Evolutionary conservation across 1,140 invertebrate species (phyloP), one percentile per base, ranked within the genome.

Genomic region (Campoletis sonorensis): DNA sequence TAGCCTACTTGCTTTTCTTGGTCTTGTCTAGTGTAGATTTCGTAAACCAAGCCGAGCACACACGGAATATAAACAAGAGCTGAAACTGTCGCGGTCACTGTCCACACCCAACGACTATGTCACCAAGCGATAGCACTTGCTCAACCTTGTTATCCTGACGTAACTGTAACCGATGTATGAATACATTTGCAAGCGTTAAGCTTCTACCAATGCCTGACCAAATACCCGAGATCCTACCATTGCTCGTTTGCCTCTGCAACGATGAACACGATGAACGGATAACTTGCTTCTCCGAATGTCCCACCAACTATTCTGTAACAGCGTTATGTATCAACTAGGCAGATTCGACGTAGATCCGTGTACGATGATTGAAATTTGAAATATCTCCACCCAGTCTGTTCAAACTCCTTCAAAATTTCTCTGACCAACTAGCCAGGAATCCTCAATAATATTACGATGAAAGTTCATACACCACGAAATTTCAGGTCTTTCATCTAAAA

Each of bases 141-240:
- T 54, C 73, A 27, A 49, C 11, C 27, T 26, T 49, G 16, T 23
- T 21, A 18, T 54, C 54, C 73, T 79, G 64, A 71, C 33, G 64
- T 67, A 81, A 51, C 79, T 70, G 71, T 79, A 77, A 80, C 81
- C 54, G 58, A 54, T 76, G 64, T 79, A 45, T 30, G 82, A 83
- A 83, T 83, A 83, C 61, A 83, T 83, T 83, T 83, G 82, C 82
- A 83, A 83, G 75, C 64, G 79, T 83, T 81, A 83, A 73, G 73
- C 72, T 61, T 33, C 45, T 11, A 79, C 61, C 70, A 75, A 77
- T 37, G 64, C 45, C 58, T 82, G 81, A 79, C 64, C 75, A 79
- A 82, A 75, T 79, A 58, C n/a, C 67, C 30, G 76, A 71, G 61
- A 79, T 72, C 54, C 73, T 77, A 61, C 51, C 73, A 30, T 77